Base-by-base conservation (phyloP, 1,140 invertebrate genomes). In the Condylostylus longicornis region DNA sequence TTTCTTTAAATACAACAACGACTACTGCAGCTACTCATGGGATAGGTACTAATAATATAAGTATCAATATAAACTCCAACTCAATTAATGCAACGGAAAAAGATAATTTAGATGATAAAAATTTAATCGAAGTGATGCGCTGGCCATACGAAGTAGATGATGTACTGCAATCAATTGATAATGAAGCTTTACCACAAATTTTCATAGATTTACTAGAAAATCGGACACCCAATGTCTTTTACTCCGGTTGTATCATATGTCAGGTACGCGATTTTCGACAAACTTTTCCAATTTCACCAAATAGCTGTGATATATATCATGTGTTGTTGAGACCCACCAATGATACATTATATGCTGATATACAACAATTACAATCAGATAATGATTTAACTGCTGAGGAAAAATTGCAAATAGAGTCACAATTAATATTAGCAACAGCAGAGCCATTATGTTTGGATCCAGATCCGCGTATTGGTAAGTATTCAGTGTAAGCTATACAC, bases 211-310 rank as follows among this genome's bases (percentile, higher is more conserved):
- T 90, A 37, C 60, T 93, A 30, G 84, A 87, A 53, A 70, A 75
- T 37, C 75, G 77, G 48, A 76, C 82, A 46, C 76, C 77, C 15
- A 75, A 77, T 58, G 68, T 93, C 15, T 94, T 89, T 65, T 89
- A 93, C 54, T 82, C 77, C 45, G 88, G 88, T 19, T 91, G 87
- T 65, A 81, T 94, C 31, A 82, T 94, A 51, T 80, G 79, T 43
- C 84, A 94, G 71, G 73, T 95, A 42, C 70, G 86, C 51, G 87
- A 94, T 65, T 86, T 84, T 56, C 70, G 87, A 45, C 77, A 84
- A 61, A 69, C 74, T 41, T 77, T 75, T 63, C 73, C 74, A 44
- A 67, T 72, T 49, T 67, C 60, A 46, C 77, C 72, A 60, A 70
- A 68, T 58, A 57, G 69, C 48, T 77, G 75, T 64, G 77, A 80